These are phyloP conservation scores for Liopterus haemorrhoidalis DNA, from an alignment of 2,888 invertebrate genomes.

Conservation along the genomic window DNA sequence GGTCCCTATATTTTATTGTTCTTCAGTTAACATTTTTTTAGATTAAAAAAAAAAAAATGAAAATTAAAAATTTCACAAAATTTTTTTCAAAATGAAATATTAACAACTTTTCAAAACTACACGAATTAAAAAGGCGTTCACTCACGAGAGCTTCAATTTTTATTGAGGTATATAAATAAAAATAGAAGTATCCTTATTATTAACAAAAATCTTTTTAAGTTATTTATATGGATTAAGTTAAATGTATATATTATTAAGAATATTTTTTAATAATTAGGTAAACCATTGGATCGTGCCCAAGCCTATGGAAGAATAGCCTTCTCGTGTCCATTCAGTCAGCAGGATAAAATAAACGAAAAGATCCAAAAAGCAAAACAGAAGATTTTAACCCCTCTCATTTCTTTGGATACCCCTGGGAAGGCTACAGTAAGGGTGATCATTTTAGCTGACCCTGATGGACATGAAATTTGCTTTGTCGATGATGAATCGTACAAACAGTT, in stretches of 20 bases:
- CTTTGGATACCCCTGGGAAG: slow-evolving; percentile 95
- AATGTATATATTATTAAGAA: neutral
- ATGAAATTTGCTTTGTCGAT: slow-evolving; percentile 98
- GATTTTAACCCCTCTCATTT: slow-evolving; percentile 83
- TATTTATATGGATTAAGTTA: too few relatives aligned
- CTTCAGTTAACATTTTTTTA: too few relatives aligned
- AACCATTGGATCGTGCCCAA: slow-evolving; percentile 71
- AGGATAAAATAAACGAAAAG: slow-evolving; percentile 67
- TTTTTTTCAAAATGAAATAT: too few relatives aligned
- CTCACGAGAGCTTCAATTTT: too few relatives aligned
- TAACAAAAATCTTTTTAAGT: too few relatives aligned
- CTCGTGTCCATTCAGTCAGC: slow-evolving; percentile 71
- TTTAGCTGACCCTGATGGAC: slow-evolving; percentile 91
- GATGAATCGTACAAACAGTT: slow-evolving; percentile 88
- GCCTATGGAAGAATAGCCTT: slow-evolving; percentile 96
- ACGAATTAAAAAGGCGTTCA: too few relatives aligned
- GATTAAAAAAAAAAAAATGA: too few relatives aligned
- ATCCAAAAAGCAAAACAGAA: slow-evolving; percentile 65
- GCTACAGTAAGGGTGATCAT: slow-evolving; percentile 95
- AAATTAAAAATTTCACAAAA: too few relatives aligned
- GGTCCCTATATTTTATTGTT: too few relatives aligned
- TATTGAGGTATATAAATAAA: too few relatives aligned
- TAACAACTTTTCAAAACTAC: too few relatives aligned
- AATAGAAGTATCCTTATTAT: too few relatives aligned
- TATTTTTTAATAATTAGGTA: slow-evolving; percentile 44